Evolutionary conservation across 2,797 vertebrate genomes (phyloP), one percentile per base, ranked within the genome.

Genomic region (Enteromius viviparus): DNA sequence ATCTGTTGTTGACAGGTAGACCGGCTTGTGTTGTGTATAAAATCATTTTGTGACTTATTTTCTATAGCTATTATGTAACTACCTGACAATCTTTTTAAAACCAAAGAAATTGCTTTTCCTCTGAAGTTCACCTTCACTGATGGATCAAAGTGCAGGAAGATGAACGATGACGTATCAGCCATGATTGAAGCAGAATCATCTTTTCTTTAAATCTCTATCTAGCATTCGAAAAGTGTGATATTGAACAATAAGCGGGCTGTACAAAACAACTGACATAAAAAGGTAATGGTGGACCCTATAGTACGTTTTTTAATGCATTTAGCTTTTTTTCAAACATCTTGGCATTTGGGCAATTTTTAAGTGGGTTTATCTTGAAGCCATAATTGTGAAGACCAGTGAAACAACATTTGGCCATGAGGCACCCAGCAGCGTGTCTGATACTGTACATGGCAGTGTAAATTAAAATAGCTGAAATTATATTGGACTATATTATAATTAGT

Each of bases 1-100:
- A 84, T 51, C 21, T 79, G 76, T 84, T 3, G 15, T 47, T 76
- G 26, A 80, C 42, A 45, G 75, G 58, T 82, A 76, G 64, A 76
- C 72, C 47, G 49, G 71, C 80, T 74, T 88, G 40, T 86, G 23
- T 85, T 87, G 32, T 47, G 49, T 75, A 64, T 53, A 76, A 82
- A 76, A 76, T 76, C 23, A 40, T 76, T n/a, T 45, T 45, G 34
- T 75, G 71, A 49, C 32, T 29, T 32, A 66, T 42, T 23, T 42
- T 78, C 19, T 55, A 34, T 70, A 69, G 40, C 19, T 34, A 37
- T 58, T 69, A 69, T 12, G 21, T 23, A 58, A 62, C 40, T 11
- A 76, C 17, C 60, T 82, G 47, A 55, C 62, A 58, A 70, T 64
- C 3, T 23, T 81, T 51, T 75, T 75, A 11, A 69, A 49, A 78